Conservation (phyloP, 2,797 vertebrate genomes). For the Heterohyrax brucei region DNA sequence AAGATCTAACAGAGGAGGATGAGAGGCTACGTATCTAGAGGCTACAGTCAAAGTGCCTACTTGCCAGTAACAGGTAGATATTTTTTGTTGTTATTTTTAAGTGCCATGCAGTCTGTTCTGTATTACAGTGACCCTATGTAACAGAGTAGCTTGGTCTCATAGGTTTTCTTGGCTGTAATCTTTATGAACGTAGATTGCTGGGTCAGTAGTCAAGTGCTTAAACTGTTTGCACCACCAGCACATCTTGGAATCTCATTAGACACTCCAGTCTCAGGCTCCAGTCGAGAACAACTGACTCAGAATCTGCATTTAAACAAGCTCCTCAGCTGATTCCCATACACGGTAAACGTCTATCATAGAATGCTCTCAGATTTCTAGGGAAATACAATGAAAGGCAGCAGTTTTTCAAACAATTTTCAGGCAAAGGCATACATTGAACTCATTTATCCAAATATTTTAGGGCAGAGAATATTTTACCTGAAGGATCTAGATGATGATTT, state of each 20-base stretch:
- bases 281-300: neutral
- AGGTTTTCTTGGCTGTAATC: neutral
- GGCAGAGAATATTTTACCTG: neutral
- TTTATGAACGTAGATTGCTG: neutral
- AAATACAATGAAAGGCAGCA: neutral
- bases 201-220: neutral
- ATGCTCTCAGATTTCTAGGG: neutral
- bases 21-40: neutral
- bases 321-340: neutral
- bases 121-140: neutral
- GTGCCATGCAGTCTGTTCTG: neutral
- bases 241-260: neutral
- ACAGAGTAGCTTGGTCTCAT: neutral
- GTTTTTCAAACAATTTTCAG: conserved; percentile 45
- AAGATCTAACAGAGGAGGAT: neutral
- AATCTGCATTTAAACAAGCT: neutral
- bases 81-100: neutral
- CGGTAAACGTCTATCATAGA: neutral
- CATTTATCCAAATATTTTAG: conserved; percentile 39
- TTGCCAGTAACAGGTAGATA: neutral
- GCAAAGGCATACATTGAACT: neutral
- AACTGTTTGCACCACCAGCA: neutral
- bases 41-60: neutral
- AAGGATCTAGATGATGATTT: conserved; percentile 1
- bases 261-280: neutral